Evolutionary conservation across 2,113 vertebrate genomes (phyloP).

Genomic region (Pangasianodon gigas): DNA sequence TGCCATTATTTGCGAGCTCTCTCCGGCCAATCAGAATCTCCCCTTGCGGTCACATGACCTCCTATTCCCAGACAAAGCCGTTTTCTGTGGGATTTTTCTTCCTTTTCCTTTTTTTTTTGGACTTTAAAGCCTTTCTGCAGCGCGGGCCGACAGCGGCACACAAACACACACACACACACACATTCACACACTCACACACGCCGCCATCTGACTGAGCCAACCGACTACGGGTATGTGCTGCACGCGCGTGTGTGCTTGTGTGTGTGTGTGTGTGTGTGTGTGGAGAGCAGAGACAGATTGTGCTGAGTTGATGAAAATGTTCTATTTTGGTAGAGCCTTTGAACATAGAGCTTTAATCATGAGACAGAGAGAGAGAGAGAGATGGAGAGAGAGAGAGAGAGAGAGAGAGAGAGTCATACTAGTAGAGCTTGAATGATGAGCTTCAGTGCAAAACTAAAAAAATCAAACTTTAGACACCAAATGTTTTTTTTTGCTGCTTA

Average conservation of each 20-base stretch:
- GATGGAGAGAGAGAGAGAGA: not conserved
- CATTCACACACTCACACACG: not conserved
- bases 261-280: conserved; percentile 38
- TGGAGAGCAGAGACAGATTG: not conserved
- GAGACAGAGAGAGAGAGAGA: not conserved
- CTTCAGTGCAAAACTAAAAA: not conserved
- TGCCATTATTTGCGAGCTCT: conserved; percentile 66
- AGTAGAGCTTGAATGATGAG: not conserved
- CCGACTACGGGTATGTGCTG: conserved; percentile 21
- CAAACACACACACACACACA: not conserved
- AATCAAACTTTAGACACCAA: not conserved
- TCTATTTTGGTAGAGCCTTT: conserved; percentile 49
- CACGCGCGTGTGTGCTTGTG: conserved; percentile 19
- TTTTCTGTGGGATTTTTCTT: conserved; percentile 67
- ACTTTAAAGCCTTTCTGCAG: conserved; percentile 48
- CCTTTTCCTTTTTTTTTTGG: conserved; percentile 41
- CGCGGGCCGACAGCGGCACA: conserved; percentile 12
- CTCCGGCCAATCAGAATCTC: conserved; percentile 76
- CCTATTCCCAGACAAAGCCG: conserved; percentile 82
- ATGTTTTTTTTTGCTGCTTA: not conserved
- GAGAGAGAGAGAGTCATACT: not conserved
- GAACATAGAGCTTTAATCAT: conserved; percentile 20
- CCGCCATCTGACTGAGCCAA: conserved; percentile 14
- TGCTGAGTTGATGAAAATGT: conserved; percentile 47
- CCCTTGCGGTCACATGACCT: conserved; percentile 74